These are phyloP conservation scores for Aphidius colemani DNA, from an alignment of 2,888 invertebrate species.

Conservation along the genomic window DNA sequence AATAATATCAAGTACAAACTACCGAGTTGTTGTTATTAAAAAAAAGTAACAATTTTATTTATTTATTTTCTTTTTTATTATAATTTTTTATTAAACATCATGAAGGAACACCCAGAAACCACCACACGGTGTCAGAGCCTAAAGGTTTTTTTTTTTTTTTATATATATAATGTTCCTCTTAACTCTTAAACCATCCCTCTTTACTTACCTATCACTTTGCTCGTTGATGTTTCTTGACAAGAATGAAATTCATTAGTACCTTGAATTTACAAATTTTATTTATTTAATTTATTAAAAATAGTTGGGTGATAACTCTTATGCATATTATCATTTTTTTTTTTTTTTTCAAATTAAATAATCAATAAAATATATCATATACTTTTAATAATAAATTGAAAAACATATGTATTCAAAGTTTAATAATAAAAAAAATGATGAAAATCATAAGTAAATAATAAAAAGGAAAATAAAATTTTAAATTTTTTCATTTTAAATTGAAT, in stretches of 20 bases:
- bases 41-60: too few species aligned
- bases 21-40: too few species aligned
- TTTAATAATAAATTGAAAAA: too few species aligned
- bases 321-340: neutral
- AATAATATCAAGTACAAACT: too few species aligned
- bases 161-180: neutral
- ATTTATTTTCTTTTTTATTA: too few species aligned
- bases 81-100: neutral
- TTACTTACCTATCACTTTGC: constrained; percentile 1
- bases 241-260: constrained; percentile 44
- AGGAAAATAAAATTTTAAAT: constrained; percentile 6
- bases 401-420: neutral
- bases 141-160: neutral
- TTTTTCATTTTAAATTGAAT: neutral
- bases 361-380: too few species aligned
- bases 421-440: neutral
- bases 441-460: neutral
- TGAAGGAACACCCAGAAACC: constrained; percentile 15
- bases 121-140: constrained; percentile 34
- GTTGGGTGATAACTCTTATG: neutral
- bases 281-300: too few species aligned
- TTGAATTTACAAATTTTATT: constrained; percentile 30
- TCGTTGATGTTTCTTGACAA: constrained; percentile 20
- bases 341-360: too few species aligned
- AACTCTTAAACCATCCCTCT: neutral